Percentiles rank a stretch among this genome's conserved stretches.
Conservation (phyloP, 23 tunicate genomes). For the Styela plicata region DNA sequence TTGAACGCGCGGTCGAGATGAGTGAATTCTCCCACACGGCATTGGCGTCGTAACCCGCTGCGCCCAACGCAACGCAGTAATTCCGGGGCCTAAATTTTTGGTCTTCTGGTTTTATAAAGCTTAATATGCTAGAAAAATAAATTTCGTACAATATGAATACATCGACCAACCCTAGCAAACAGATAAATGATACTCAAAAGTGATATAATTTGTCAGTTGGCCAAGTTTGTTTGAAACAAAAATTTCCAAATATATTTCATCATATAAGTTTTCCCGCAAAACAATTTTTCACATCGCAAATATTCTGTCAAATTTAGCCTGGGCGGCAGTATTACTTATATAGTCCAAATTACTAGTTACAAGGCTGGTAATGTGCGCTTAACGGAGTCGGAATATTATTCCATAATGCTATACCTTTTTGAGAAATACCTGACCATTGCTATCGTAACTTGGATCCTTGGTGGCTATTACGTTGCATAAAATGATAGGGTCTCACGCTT, state of each 20-base stretch:
- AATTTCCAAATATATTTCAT: too few relatives aligned
- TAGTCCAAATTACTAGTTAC: neutral
- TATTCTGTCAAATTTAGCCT: neutral
- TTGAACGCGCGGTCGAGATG: neutral
- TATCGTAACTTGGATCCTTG: neutral
- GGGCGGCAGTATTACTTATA: neutral
- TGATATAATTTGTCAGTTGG: too few relatives aligned
- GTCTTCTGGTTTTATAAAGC: neutral
- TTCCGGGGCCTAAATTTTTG: neutral
- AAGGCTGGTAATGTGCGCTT: neutral
- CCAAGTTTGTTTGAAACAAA: too few relatives aligned
- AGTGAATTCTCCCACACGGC: neutral
- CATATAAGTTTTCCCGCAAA: too few relatives aligned
- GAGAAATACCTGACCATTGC: neutral
- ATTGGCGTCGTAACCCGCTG: slow-evolving; percentile 42
- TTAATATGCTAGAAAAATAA: too few relatives aligned
- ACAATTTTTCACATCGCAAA: neutral
- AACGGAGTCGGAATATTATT: neutral
- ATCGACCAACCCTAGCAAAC: too few relatives aligned
- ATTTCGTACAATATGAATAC: too few relatives aligned
- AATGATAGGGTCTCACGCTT: slow-evolving; percentile 24
- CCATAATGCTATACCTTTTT: neutral
- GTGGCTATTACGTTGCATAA: neutral
- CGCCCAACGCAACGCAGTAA: neutral
- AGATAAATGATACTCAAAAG: too few relatives aligned